Base-by-base conservation (phyloP, 2,888 invertebrate genomes). In the Thecocarcelia acutangulata region DNA sequence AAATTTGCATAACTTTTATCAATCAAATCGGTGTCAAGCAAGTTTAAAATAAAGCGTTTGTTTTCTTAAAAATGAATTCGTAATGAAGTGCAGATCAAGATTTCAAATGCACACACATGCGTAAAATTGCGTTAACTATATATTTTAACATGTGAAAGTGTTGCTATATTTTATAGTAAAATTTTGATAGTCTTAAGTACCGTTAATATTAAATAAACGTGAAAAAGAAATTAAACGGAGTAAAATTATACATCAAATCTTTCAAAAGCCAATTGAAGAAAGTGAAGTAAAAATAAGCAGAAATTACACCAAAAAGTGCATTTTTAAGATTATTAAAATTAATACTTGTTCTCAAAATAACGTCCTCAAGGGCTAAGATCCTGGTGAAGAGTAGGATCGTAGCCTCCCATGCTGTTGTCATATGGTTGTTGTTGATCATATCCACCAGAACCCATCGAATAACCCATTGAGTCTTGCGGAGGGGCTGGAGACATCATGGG, bases 401-500 rank as follows among this genome's bases (percentile, higher is more conserved):
- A 97, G 85, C 96, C 96, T 85, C 96, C 96, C 94, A 97, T 96
- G 91, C 96, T 95, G 87, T 96, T 96, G 91, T 97, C 97, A 91
- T 97, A 97, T 85, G 94, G 94, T 86, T 96, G 95, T 92, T 95
- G 95, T 88, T 96, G 96, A 92, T 97, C 97, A 90, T 97, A 97
- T 84, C 96, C 96, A 91, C 95, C 96, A 89, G 97, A 96, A 83
- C 96, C 97, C 94, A 97, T 96, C 86, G 96, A 95, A 92, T 97
- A 97, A 83, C 97, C 97, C 94, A 97, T 96, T 87, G 96, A 96
- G 92, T 97, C 97, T 92, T 97, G 97, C 80, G 96, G 94, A 82
- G 96, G 96, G 88, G 97, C 97, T 85, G 97, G 97, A 79, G 97
- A 97, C 97, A 97, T 97, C 96, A 97, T 96, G 75, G 97, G 97